Evolutionary conservation across 2,888 invertebrate genomes (phyloP).

Genomic region (Phania funesta): DNA sequence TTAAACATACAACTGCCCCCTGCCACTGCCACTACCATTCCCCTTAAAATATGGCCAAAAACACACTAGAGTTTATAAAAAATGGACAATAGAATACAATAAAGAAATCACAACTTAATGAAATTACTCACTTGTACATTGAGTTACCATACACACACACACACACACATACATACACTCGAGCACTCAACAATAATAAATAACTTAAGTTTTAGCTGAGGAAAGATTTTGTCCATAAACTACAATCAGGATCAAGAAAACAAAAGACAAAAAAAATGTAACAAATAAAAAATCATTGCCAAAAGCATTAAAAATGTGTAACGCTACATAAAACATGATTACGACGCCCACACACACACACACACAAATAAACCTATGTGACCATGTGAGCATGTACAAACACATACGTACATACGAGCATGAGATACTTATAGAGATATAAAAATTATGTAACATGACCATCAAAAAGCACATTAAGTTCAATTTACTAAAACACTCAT

Average conservation of each 20-base stretch:
- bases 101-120: constrained; percentile 70
- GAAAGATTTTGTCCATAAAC: constrained; percentile 60
- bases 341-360: constrained; percentile 56
- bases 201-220: constrained; percentile 58
- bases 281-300: constrained; percentile 63
- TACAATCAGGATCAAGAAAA: constrained; percentile 39
- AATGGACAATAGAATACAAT: constrained; percentile 67
- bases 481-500: constrained; percentile 76
- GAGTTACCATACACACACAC: constrained; percentile 20
- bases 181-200: constrained; percentile 54
- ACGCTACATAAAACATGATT: constrained; percentile 79
- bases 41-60: not conserved
- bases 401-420: not conserved
- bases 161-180: not conserved
- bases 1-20: not conserved
- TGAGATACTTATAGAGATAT: constrained; percentile 13
- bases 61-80: constrained; percentile 43
- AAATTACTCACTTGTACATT: constrained; percentile 70
- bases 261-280: constrained; percentile 16
- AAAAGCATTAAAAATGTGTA: constrained; percentile 74
- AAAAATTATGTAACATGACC: constrained; percentile 73
- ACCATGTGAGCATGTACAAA: no score
- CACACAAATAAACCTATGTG: constrained; percentile 8
- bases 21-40: no score
- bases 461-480: constrained; percentile 78